Conservation (phyloP, 2,888 invertebrate species). For the Muschampia plurimacula region DNA sequence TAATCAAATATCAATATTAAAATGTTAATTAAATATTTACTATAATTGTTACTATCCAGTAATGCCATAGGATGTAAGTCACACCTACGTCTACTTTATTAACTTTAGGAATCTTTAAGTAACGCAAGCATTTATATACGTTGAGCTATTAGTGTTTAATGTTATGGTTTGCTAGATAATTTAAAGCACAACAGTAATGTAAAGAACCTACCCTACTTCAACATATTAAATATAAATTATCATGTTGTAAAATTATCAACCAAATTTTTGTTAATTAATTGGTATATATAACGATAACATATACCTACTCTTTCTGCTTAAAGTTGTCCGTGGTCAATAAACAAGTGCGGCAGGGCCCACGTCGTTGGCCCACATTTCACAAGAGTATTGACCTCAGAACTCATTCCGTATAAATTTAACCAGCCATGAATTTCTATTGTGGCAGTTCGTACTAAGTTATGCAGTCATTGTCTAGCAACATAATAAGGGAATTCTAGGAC, state of each 20-base stretch:
- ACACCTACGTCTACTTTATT: neutral
- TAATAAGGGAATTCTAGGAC: constrained; percentile 38
- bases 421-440: constrained; percentile 61
- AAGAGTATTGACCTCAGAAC: constrained; percentile 69
- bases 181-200: neutral
- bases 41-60: neutral
- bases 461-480: constrained; percentile 39
- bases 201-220: neutral
- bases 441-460: constrained; percentile 42
- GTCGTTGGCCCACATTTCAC: constrained; percentile 57
- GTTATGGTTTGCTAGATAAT: neutral
- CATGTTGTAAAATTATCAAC: neutral
- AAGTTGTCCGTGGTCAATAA: constrained; percentile 44
- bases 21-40: neutral
- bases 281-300: neutral
- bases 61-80: too few relatives aligned
- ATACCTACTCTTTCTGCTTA: neutral
- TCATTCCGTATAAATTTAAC: constrained; percentile 59
- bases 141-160: too few relatives aligned
- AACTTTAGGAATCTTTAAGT: neutral
- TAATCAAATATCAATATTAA: neutral
- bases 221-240: neutral
- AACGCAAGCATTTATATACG: too few relatives aligned
- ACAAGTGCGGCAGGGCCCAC: constrained; percentile 55
- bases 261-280: neutral